Conservation (phyloP, 2,888 invertebrate genomes). For the Synergus japonicus region DNA sequence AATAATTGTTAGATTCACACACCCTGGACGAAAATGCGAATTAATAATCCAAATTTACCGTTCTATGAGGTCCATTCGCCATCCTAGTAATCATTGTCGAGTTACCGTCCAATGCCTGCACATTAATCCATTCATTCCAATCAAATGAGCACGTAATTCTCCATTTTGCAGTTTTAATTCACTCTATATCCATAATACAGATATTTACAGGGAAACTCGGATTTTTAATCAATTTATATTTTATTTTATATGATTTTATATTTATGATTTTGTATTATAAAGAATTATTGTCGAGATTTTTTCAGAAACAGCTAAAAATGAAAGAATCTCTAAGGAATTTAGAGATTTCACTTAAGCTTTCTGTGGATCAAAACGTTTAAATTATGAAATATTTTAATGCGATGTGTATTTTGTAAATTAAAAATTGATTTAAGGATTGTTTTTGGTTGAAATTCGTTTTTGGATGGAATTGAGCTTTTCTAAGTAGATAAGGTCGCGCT, state of each 20-base stretch:
- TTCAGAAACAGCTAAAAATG: background rate
- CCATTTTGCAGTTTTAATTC: constrained; percentile 1
- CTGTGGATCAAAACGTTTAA: too few relatives aligned
- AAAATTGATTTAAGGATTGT: background rate
- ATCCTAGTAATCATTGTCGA: constrained; percentile 55
- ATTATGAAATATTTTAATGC: too few relatives aligned
- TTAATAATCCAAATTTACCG: constrained; percentile 56
- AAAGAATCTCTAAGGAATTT: too few relatives aligned
- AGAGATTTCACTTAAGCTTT: too few relatives aligned
- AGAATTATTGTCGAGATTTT: background rate
- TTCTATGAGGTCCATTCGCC: constrained; percentile 56
- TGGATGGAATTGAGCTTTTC: background rate
- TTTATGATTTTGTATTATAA: background rate
- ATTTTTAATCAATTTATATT: background rate
- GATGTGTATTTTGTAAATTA: too few relatives aligned
- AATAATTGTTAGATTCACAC: constrained; percentile 20
- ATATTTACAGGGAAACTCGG: background rate
- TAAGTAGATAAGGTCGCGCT: constrained; percentile 31
- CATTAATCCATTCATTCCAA: constrained; percentile 38
- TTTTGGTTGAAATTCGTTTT: background rate
- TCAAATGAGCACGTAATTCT: constrained; percentile 34
- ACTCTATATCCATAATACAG: background rate
- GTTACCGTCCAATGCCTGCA: constrained; percentile 38
- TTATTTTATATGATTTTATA: background rate
- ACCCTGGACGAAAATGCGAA: constrained; percentile 18